These are phyloP conservation scores for Condylura cristata DNA, from an alignment of 2,113 vertebrate genomes.

Conservation along the genomic window DNA sequence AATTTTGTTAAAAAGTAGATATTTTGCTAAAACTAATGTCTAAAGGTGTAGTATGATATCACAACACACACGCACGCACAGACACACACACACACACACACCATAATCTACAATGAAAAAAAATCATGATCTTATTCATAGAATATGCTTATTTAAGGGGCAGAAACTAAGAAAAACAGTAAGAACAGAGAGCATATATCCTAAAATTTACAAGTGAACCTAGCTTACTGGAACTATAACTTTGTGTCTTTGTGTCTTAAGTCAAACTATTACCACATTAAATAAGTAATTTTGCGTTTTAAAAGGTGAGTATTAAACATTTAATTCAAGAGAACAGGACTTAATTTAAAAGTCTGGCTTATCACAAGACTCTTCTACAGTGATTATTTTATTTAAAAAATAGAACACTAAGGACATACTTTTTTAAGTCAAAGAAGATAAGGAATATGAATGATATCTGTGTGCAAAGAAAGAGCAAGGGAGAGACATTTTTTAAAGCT, in stretches of 20 bases:
- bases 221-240: neutral
- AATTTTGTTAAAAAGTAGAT: slow-evolving; percentile 82
- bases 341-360: neutral
- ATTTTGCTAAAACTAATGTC: slow-evolving; percentile 85
- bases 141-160: neutral
- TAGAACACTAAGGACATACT: neutral
- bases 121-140: slow-evolving; percentile 71
- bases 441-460: neutral
- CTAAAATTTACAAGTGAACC: slow-evolving; percentile 27
- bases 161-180: neutral
- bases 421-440: slow-evolving; percentile 2
- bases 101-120: slow-evolving; percentile 55
- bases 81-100: neutral
- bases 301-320: neutral
- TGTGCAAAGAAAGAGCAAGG: neutral
- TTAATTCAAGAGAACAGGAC: neutral
- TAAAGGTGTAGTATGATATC: slow-evolving; percentile 68
- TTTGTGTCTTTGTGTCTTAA: neutral
- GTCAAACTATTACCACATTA: neutral
- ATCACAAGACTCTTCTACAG: neutral
- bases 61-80: neutral
- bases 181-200: neutral
- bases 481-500: slow-evolving; percentile 1
- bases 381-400: neutral
- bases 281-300: neutral